Evolutionary conservation across 2,888 invertebrate genomes (phyloP).

Genomic region (Drosophila fulvimacula): DNA sequence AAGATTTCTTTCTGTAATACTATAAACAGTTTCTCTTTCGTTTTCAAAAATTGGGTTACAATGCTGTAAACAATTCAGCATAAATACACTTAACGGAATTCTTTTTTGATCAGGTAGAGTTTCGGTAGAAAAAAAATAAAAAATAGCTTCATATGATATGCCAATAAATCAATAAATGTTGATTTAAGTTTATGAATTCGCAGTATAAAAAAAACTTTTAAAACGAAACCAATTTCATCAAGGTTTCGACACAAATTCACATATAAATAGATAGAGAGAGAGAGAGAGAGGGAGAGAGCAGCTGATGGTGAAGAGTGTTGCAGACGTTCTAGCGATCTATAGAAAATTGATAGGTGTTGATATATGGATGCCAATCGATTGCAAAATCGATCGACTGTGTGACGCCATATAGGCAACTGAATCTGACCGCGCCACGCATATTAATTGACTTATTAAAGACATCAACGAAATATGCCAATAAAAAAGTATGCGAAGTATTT

Average conservation of each 20-base stretch:
- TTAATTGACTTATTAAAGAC: conserved; percentile 69
- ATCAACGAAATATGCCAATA: conserved; percentile 72
- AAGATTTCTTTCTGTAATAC: conserved; percentile 29
- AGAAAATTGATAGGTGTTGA: conserved; percentile 65
- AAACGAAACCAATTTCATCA: conserved; percentile 51
- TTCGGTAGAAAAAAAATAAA: conserved; percentile 16
- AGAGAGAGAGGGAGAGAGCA: conserved; percentile 10
- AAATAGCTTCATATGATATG: conserved; percentile 4
- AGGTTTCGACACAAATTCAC: conserved; percentile 65
- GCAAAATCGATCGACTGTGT: conserved; percentile 46
- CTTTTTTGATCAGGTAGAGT: conserved; percentile 17
- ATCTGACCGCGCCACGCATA: conserved; percentile 61
- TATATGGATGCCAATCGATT: conserved; percentile 69
- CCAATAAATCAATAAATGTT: conserved; percentile 50
- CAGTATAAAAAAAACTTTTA: conserved; percentile 14
- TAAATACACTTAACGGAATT: conserved; percentile 19
- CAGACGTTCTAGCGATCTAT: conserved; percentile 10
- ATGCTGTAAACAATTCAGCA: conserved; percentile 57
- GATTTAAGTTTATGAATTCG: conserved; percentile 31
- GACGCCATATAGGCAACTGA: conserved; percentile 53
- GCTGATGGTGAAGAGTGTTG: not conserved
- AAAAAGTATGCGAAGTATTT: conserved; percentile 50
- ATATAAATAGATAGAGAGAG: conserved; percentile 2
- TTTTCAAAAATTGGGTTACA: conserved; percentile 66
- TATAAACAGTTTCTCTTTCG: conserved; percentile 38